Base-by-base conservation (phyloP, 2,888 invertebrate genomes). In the Bombyx huttoni region DNA sequence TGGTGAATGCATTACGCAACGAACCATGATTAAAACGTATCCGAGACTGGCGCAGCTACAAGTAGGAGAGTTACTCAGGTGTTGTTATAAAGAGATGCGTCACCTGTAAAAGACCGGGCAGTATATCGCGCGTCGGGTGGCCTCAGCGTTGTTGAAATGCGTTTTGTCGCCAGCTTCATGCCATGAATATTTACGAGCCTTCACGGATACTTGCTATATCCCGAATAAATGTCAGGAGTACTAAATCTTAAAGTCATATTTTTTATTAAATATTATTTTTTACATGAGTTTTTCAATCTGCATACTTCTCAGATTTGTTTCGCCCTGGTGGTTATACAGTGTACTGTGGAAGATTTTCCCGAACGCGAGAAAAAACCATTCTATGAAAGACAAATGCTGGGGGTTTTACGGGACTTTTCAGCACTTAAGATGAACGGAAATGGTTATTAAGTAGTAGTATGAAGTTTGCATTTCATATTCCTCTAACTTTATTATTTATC, bases 51-150 rank as follows among this genome's bases (percentile, higher is more conserved):
- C 24, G 24, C 24, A 24, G 24, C 24, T 3, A 24, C 24, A 24
- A 24, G 24, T 24, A 40, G 40, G 40, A 12, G 40, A 40, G 40
- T 10, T 35, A 40, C 40, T 40, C 40, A 6, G 40, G 12, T 40
- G 40, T 40, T 46, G 34, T 51, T 47, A 51, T 70, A 72, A 77
- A 64, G 68, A 62, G 63, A 53, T 62, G 60, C 67, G 79, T 80
- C 81, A 72, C 54, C 59, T 67, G 59, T 56, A 61, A 59, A 61
- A 67, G 65, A 70, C 70, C 60, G 56, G 55, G 64, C 65, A 60
- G 80, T 81, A 78, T 79, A 73, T 81, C 62, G 80, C 84, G 67
- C 81, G 65, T 82, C 81, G 75, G 83, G 83, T 73, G 84, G 85
- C 74, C 78, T 59, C 56, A 58, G 59, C 57, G 56, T 63, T 70